Base-by-base conservation (phyloP, 2,797 vertebrate genomes). In the Poliocrania exsul region DNA sequence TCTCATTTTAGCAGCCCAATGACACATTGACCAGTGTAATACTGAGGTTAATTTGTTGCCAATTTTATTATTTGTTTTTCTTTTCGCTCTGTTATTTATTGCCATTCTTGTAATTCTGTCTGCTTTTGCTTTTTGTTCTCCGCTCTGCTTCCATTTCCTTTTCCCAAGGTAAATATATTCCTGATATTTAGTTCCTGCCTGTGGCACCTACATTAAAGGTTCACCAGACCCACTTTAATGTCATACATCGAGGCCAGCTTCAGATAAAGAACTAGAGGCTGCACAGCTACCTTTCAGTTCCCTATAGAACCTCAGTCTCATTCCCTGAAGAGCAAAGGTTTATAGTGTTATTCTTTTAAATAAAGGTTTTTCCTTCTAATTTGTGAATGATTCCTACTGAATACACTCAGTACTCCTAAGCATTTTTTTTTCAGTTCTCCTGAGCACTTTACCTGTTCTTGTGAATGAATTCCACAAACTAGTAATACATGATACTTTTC, bases 131-230 rank as follows among this genome's bases (percentile, higher is more conserved):
- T 94, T 50, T n/a, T 75, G 64, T 70, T 12, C 14, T 81, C 35
- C 83, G 40, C 54, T n/a, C n/a, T 58, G n/a, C 44, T 95, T 83
- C 35, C 25, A 70, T 90, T 96, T 92, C 40, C 31, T 73, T 69
- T 79, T 83, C 73, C 28, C 35, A 62, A 72, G 42, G 62, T 84
- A 90, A 91, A 73, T 50, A 86, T 16, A 2, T 72, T 60, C 54
- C 81, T 82, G 51, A 81, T 84, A 84, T 62, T 92, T 66, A 66
- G 40, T 80, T 93, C 33, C 62, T 88, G 83, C 60, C 69, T 81
- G 74, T 87, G 74, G 67, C 60, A 94, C 64, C 31, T 46, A 56
- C 56, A 42, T 87, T 91, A 82, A 77, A 77, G 24, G n/a, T 71
- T 96, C 81, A 57, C 74, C 60, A 73, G 61, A 53, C n/a, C 53